phyloP scores from a whole-genome alignment of 1,140 invertebrate species.

The Mesaphorura yosii region DNA sequence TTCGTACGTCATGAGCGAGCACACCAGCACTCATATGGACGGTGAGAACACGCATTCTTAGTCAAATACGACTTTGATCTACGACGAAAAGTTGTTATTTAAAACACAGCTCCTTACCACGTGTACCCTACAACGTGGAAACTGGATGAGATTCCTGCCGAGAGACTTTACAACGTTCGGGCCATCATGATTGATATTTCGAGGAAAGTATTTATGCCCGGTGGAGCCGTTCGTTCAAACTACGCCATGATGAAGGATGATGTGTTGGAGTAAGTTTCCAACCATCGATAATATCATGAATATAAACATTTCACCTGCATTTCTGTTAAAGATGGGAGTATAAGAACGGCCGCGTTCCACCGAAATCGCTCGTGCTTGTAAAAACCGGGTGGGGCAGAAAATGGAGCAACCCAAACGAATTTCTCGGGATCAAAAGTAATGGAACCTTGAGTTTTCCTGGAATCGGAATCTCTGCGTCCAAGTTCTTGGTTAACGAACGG shows the following conservation, averaged over 20 bases:
- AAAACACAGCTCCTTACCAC: slow-evolving; percentile 3
- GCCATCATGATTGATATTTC: slow-evolving; percentile 13
- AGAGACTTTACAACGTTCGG: slow-evolving; percentile 8
- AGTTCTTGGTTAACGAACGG: not conserved
- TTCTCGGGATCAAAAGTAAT: not conserved
- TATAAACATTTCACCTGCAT: not conserved
- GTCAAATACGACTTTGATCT: not conserved
- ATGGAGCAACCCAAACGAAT: not conserved
- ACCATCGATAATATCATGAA: not conserved
- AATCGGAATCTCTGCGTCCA: slow-evolving; percentile 3
- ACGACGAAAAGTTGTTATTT: not conserved
- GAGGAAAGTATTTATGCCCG: not conserved
- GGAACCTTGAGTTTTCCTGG: not conserved
- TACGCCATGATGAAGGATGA: slow-evolving; percentile 4
- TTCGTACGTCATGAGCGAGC: slow-evolving; percentile 10
- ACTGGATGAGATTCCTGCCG: slow-evolving; percentile 12
- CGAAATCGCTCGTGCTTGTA: slow-evolving; percentile 4
- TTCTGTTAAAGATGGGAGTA: slow-evolving; percentile 8
- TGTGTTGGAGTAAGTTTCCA: slow-evolving; percentile 12
- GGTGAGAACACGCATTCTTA: not conserved
- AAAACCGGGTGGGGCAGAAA: slow-evolving; percentile 13
- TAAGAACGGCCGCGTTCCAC: slow-evolving; percentile 6
- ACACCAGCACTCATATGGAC: slow-evolving; percentile 15
- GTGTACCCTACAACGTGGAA: slow-evolving; percentile 1
- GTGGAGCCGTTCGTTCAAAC: not conserved